Evolutionary conservation across 1,140 invertebrate species (phyloP).

Genomic region (Drosophila athabasca): DNA sequence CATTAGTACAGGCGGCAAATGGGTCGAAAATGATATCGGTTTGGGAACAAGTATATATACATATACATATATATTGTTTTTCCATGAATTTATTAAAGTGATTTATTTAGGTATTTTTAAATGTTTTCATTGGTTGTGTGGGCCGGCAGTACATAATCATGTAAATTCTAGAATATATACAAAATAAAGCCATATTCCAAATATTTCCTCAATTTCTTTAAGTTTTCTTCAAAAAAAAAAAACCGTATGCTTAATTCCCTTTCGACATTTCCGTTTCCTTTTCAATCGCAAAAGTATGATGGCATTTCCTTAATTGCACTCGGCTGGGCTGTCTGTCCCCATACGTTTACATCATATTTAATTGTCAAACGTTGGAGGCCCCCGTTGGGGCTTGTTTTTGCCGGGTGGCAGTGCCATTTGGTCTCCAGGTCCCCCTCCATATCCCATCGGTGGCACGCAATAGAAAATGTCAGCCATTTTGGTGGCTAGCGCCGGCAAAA

Average conservation of each 20-base stretch:
- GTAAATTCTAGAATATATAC: too few species aligned
- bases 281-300: too few species aligned
- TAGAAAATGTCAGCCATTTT: slow-evolving; percentile 44
- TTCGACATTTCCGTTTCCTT: too few species aligned
- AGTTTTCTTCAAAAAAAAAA: too few species aligned
- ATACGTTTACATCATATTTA: slow-evolving; percentile 16
- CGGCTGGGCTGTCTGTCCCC: too few species aligned
- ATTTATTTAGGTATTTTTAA: neutral
- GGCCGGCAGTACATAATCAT: too few species aligned
- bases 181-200: too few species aligned
- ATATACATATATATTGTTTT: slow-evolving; percentile 1
- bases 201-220: too few species aligned
- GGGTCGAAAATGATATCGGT: slow-evolving; percentile 33
- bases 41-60: neutral
- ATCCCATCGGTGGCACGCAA: slow-evolving; percentile 30
- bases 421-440: slow-evolving; percentile 7
- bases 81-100: neutral
- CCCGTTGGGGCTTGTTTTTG: slow-evolving; percentile 18
- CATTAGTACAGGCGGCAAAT: slow-evolving; percentile 42
- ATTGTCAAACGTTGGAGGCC: slow-evolving; percentile 41
- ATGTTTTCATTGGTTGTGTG: too few species aligned
- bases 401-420: slow-evolving; percentile 21
- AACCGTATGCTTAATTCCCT: too few species aligned
- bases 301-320: too few species aligned
- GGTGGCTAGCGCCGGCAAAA: slow-evolving; percentile 49